Conservation (phyloP, 2,888 invertebrate genomes). For the Drosophila neutralis region DNA sequence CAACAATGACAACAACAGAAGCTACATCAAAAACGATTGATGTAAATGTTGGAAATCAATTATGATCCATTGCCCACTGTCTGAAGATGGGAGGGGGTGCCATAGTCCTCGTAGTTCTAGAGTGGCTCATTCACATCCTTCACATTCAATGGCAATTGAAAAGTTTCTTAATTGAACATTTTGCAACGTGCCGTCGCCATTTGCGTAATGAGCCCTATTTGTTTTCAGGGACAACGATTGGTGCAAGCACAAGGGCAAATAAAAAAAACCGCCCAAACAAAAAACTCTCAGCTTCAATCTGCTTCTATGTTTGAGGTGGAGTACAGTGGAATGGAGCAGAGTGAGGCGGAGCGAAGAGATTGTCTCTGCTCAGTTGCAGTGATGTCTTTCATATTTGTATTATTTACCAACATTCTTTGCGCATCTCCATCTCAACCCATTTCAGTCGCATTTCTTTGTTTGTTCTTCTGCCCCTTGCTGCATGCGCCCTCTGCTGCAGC, state of each 20-base stretch:
- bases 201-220: conserved; percentile 66
- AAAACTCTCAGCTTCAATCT: conserved; percentile 15
- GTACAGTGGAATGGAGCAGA: background rate
- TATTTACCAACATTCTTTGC: conserved; percentile 62
- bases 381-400: conserved; percentile 59
- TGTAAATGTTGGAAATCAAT: conserved; percentile 69
- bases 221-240: conserved; percentile 34
- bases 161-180: conserved; percentile 80
- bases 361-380: conserved; percentile 41
- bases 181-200: conserved; percentile 51
- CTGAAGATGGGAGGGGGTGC: background rate
- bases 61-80: conserved; percentile 42
- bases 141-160: conserved; percentile 15
- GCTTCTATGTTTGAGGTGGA: background rate
- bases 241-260: conserved; percentile 38
- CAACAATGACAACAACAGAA: conserved; percentile 33
- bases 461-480: conserved; percentile 2
- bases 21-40: background rate
- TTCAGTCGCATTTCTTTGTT: conserved; percentile 61
- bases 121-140: conserved; percentile 56
- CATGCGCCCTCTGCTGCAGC: conserved; percentile 10
- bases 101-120: conserved; percentile 33
- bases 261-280: conserved; percentile 23
- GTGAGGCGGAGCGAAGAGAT: too few species aligned
- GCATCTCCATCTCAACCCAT: conserved; percentile 32